A percentile compares a stretch with the other conserved stretches of the same genome.
These are phyloP conservation scores for Amyelois transitella DNA, from an alignment of 1,140 invertebrate genomes.

Conservation along the genomic window DNA sequence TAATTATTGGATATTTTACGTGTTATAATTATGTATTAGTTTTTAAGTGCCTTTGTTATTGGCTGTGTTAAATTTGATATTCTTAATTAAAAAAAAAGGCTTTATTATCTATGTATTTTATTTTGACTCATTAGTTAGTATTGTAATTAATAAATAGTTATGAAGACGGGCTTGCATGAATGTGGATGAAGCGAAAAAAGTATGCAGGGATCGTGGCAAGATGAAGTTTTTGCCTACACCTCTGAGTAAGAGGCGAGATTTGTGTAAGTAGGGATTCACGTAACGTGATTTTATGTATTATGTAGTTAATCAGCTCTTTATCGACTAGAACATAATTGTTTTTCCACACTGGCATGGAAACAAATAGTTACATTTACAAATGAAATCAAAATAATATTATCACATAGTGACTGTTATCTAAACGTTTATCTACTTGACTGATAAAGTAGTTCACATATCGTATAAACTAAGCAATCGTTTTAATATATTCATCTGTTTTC, in stretches of 20 bases:
- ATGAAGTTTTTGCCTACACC: too few relatives aligned
- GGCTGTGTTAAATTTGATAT: background rate
- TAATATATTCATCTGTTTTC: too few relatives aligned
- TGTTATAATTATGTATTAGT: background rate
- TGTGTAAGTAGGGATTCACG: too few relatives aligned
- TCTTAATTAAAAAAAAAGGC: background rate
- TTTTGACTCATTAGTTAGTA: background rate
- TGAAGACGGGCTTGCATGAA: background rate
- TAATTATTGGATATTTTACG: background rate
- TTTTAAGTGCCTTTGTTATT: slow-evolving; percentile 2
- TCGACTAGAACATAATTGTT: too few relatives aligned
- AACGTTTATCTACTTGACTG: background rate
- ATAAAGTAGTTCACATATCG: background rate
- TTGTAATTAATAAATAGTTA: background rate
- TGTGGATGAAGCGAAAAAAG: background rate
- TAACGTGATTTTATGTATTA: too few relatives aligned
- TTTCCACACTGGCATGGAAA: too few relatives aligned
- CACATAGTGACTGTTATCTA: background rate
- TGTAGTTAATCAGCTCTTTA: too few relatives aligned
- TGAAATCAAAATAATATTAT: too few relatives aligned
- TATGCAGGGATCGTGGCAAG: too few relatives aligned
- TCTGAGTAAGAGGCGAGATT: too few relatives aligned
- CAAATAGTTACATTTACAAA: too few relatives aligned
- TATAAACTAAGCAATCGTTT: background rate
- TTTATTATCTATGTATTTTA: background rate